Base-by-base conservation (phyloP, 1,140 invertebrate genomes). In the Micrasema minimum region DNA sequence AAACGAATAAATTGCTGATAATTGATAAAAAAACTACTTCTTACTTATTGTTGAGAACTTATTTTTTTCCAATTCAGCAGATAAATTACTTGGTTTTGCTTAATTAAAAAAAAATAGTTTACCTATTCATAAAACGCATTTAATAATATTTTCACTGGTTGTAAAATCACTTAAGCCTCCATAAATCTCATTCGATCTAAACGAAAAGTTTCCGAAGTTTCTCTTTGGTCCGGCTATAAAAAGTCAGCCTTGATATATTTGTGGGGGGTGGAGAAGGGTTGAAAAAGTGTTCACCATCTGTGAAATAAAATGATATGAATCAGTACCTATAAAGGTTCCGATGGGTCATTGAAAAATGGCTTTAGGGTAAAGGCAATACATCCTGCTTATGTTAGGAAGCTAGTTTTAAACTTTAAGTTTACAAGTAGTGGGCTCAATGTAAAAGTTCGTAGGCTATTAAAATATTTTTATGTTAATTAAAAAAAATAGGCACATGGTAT, bases 241-340 rank as follows among this genome's bases (percentile, higher is more conserved):
- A 59, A 59, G 55, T n/a, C 38, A 38, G 18, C 12, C 31, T 11
- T 59, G 55, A 59, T 38, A 59, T 59, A 59, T 59, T 59, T 59
- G 55, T 38, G 55, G 5, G 37, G 55, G 55, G 14, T 2, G 35
- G 14, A 9, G 16, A 37, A 38, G 55, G 41, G 38, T 62, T 62
- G 59, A 62, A 62, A 62, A 62, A 62, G 18, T 22, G 43, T 46
- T 45, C 59, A 62, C 59, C 59, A 62, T 62, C 59, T 62, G 59
- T 62, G 65, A 55, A 67, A 43, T 43, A 55, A 72, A 72, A 72
- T 69, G 71, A 72, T 72, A 72, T 57, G 66, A 68, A 72, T 72
- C 71, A 68, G 71, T 46, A 62, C 37, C 55, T 53, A 72, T 64
- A 65, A 69, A 65, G 65, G 66, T 41, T 72, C 53, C 62, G 51